Conservation (phyloP, 2,888 invertebrate species). For the Thysanoteuthis rhombus region DNA sequence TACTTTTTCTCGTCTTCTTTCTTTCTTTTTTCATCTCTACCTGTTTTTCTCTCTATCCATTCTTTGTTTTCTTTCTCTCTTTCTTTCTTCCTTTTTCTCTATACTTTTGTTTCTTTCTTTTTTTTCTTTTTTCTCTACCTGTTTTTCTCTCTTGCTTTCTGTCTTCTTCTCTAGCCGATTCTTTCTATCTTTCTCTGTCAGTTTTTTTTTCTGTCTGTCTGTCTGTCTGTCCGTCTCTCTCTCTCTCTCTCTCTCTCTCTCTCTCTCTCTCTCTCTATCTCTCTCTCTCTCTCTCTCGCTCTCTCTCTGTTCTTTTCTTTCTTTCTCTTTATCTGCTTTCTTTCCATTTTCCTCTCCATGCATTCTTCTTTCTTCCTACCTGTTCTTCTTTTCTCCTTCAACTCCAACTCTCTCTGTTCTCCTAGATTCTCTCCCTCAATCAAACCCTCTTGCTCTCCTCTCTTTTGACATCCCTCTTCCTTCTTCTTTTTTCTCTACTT, state of each 20-base stretch:
- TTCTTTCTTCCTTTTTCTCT: too few species aligned
- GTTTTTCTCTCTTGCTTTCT: background rate
- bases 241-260: background rate
- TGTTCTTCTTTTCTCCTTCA: background rate
- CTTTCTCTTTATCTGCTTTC: background rate
- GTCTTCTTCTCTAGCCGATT: too few species aligned
- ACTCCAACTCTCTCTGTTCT: background rate
- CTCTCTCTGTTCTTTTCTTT: background rate
- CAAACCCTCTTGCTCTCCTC: rapidly evolving
- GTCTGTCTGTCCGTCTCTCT: background rate
- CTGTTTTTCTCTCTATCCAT: too few species aligned
- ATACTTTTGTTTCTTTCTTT: too few species aligned
- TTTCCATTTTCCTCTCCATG: background rate
- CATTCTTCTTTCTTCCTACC: background rate
- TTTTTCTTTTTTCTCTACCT: too few species aligned
- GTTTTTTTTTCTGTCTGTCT: background rate
- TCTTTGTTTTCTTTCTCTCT: too few species aligned
- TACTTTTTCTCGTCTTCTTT: too few species aligned
- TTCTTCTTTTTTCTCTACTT: background rate
- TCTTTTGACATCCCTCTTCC: background rate
- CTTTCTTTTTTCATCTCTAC: too few species aligned
- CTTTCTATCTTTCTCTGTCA: too few species aligned
- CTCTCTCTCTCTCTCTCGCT: background rate
- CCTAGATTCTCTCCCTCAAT: background rate
- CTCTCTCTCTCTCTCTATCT: background rate